phyloP scores from a whole-genome alignment of 2,113 vertebrate species.

The Isurus oxyrinchus region DNA sequence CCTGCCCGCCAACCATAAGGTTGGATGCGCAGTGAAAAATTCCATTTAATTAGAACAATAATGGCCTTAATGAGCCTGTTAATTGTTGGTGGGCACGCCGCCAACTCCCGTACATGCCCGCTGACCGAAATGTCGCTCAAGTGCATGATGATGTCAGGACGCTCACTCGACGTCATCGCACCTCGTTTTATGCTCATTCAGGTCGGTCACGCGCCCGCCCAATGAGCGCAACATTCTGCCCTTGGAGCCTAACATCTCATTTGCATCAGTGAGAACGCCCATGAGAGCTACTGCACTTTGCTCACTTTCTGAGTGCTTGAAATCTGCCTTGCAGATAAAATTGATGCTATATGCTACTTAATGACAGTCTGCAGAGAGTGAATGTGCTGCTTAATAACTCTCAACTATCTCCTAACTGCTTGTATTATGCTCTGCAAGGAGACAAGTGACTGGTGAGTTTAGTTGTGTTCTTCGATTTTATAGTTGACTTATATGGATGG shows the following conservation, averaged over 20 bases:
- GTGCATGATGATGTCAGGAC: too few relatives aligned
- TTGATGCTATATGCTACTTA: not conserved
- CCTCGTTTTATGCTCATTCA: too few relatives aligned
- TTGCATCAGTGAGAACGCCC: not conserved
- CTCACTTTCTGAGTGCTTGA: not conserved
- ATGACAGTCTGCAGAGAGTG: not conserved
- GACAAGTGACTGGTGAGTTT: not conserved
- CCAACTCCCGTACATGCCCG: too few relatives aligned
- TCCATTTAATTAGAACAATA: too few relatives aligned
- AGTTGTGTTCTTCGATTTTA: not conserved
- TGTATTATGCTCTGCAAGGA: not conserved
- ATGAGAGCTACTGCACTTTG: not conserved
- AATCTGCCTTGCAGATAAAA: not conserved
- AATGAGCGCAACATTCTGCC: too few relatives aligned
- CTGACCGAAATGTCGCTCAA: too few relatives aligned
- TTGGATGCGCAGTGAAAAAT: too few relatives aligned
- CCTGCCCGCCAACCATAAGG: too few relatives aligned
- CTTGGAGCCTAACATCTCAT: not conserved
- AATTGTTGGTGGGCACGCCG: too few relatives aligned
- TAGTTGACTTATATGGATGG: not conserved
- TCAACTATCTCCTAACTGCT: not conserved
- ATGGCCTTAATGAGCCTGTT: too few relatives aligned
- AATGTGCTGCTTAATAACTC: not conserved
- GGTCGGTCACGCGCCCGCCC: too few relatives aligned
- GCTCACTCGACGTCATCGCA: too few relatives aligned